phyloP scores from a whole-genome alignment of 2,797 vertebrate species.

The Myotis planiceps region DNA sequence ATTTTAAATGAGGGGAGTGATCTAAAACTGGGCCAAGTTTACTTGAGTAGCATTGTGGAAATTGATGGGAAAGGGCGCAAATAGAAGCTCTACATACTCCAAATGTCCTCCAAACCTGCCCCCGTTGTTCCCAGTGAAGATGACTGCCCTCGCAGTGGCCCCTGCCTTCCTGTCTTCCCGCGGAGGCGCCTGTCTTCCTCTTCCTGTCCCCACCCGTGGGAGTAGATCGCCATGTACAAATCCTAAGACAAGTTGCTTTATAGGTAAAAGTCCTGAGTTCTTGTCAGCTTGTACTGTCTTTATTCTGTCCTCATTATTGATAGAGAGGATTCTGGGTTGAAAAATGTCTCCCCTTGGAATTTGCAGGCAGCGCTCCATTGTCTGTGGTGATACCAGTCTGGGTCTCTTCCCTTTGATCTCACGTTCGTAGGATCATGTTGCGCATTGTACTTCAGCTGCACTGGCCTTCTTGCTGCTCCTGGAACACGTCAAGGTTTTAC shows the following conservation, averaged over 20 bases:
- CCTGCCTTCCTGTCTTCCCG: not conserved
- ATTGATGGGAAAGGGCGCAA: not conserved
- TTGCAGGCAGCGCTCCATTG: not conserved
- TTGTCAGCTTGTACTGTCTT: not conserved
- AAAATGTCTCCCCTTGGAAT: not conserved
- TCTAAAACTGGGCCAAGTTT: not conserved
- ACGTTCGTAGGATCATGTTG: not conserved
- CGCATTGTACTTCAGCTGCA: no score
- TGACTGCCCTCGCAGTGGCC: accelerated
- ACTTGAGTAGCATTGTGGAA: not conserved
- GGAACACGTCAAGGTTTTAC: not conserved
- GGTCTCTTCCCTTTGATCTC: not conserved
- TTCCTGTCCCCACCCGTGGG: not conserved
- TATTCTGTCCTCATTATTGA: not conserved
- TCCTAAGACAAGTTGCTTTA: not conserved
- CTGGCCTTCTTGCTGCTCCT: not conserved
- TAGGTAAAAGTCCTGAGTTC: not conserved
- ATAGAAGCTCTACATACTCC: not conserved
- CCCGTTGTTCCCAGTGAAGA: not conserved
- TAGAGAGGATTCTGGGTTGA: not conserved
- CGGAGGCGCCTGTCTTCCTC: not conserved
- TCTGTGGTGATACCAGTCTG: not conserved
- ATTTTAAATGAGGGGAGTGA: not conserved
- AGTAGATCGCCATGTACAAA: not conserved
- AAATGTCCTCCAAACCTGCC: not conserved